phyloP scores from a whole-genome alignment of 2,888 invertebrate species.

The Lottia scabra region DNA sequence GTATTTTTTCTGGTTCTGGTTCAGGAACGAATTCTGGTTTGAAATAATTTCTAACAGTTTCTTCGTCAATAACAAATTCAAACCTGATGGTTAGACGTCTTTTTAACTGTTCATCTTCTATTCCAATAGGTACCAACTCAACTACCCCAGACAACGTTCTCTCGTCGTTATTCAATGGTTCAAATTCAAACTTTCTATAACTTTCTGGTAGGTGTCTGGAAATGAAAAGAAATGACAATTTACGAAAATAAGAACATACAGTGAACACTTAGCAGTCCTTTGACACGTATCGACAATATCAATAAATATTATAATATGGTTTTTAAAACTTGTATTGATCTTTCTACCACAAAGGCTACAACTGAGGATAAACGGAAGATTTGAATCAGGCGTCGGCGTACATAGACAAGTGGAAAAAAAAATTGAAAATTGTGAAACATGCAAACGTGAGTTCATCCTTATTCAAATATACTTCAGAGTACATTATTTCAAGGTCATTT shows the following conservation, averaged over 20 bases:
- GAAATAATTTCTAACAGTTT: conserved; percentile 52
- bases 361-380: too few relatives aligned
- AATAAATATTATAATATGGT: too few relatives aligned
- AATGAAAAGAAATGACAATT: background rate
- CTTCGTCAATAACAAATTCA: conserved; percentile 51
- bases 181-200: conserved; percentile 59
- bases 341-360: too few relatives aligned
- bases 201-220: conserved; percentile 58
- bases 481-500: too few relatives aligned
- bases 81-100: conserved; percentile 41
- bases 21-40: conserved; percentile 51
- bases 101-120: conserved; percentile 37
- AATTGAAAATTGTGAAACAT: too few relatives aligned
- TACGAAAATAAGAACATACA: background rate
- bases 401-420: too few relatives aligned
- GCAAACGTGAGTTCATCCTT: too few relatives aligned
- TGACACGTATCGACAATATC: too few relatives aligned
- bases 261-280: too few relatives aligned
- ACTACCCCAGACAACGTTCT: conserved; percentile 45
- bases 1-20: conserved; percentile 46
- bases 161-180: conserved; percentile 53
- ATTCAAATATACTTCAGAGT: too few relatives aligned
- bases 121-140: conserved; percentile 41
- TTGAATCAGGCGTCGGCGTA: too few relatives aligned
- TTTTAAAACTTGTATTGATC: too few relatives aligned